Base-by-base conservation (phyloP, 2,797 vertebrate genomes). In the Betta splendens region DNA sequence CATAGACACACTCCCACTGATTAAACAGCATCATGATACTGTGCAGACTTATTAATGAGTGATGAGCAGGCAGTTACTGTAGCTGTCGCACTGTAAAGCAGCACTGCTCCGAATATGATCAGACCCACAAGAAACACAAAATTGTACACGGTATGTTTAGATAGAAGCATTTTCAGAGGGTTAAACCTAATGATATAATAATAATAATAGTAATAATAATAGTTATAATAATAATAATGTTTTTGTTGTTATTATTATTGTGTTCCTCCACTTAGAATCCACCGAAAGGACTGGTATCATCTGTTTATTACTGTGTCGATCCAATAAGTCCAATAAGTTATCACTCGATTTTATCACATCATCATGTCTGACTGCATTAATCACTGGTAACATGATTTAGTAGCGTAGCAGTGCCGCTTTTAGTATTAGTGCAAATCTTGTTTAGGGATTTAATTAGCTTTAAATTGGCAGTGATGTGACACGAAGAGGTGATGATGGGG, bases 21-120 rank as follows among this genome's bases (percentile, higher is more conserved):
- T 79, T 67, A 77, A 73, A 76, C 70, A 72, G 73, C 69, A 52
- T 37, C 70, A 53, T 58, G 73, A 81, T 83, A 62, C 72, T 72
- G 77, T 44, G 36, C 76, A 86, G 77, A 84, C 59, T 89, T 84
- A 89, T 89, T 90, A 72, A 91, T 83, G 75, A 80, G 68, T 45
- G 72, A 75, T 69, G 70, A 80, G 70, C 65, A 64, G 75, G 55
- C 59, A 44, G 77, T 72, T 38, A 67, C 54, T 52, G 12, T n/a
- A n/a, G n/a, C n/a, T n/a, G 43, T 51, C 18, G 12, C 35, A 49
- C 64, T 18, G 31, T 53, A 61, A 68, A 48, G 55, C 70, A 51
- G 17, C 45, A 39, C 38, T 22, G 46, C 3, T 46, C 28, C 29
- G 37, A 65, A 57, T 43, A 28, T 36, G 65, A 72, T 43, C 54